Conservation (phyloP, 2,797 vertebrate genomes). For the Gambusia yucatana region DNA sequence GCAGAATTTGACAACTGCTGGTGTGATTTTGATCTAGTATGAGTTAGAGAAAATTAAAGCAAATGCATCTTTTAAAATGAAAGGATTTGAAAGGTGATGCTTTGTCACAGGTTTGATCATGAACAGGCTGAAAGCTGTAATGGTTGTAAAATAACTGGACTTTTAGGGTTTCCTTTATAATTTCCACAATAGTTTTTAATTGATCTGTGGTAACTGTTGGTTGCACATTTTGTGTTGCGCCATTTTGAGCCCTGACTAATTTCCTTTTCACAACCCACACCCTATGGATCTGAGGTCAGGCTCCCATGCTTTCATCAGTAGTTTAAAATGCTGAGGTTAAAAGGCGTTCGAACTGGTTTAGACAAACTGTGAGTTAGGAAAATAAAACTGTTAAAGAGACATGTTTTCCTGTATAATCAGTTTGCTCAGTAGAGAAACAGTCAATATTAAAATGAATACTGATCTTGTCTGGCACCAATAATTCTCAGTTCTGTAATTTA, state of each 20-base stretch:
- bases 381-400: background rate
- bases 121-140: background rate
- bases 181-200: background rate
- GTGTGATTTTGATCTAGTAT: background rate
- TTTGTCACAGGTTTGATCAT: background rate
- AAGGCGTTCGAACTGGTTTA: background rate
- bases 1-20: background rate
- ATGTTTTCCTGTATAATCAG: background rate
- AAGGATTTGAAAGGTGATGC: background rate
- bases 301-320: background rate
- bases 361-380: background rate
- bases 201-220: background rate
- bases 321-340: background rate
- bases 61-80: background rate
- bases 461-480: background rate
- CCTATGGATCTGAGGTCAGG: background rate
- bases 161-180: background rate
- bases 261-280: background rate
- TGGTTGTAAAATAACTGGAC: background rate
- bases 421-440: background rate
- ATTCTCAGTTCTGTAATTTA: background rate
- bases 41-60: background rate
- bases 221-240: background rate
- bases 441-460: background rate
- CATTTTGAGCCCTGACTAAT: background rate